Conservation (phyloP, 2,113 vertebrate genomes). For the Cyprinodon tularosa region DNA sequence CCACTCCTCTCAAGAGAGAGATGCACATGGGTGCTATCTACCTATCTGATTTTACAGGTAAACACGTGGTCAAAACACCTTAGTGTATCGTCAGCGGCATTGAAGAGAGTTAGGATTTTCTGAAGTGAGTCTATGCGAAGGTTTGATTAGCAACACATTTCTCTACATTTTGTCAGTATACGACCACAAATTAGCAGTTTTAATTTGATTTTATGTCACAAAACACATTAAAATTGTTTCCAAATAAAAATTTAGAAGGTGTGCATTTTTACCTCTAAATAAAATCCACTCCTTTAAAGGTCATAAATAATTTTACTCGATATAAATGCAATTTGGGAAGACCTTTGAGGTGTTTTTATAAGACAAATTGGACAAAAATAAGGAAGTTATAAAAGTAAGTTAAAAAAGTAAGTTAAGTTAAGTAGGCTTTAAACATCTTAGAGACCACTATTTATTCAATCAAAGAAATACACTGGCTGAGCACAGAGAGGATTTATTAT, state of each 20-base stretch:
- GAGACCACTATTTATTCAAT: too few species aligned
- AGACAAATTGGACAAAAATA: too few species aligned
- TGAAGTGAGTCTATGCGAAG: background rate
- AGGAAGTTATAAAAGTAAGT: too few species aligned
- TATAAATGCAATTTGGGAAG: too few species aligned
- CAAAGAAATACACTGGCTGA: too few species aligned
- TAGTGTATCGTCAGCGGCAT: conserved; percentile 61
- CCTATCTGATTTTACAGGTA: conserved; percentile 76
- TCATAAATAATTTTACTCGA: too few species aligned
- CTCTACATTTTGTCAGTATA: background rate
- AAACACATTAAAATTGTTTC: background rate
- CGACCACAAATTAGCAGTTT: background rate
- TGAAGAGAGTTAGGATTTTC: conserved; percentile 30
- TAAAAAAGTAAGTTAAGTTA: too few species aligned
- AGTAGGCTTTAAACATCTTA: too few species aligned
- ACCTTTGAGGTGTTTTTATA: too few species aligned
- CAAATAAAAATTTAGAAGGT: background rate
- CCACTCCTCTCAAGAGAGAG: conserved; percentile 73
- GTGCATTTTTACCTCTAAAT: background rate
- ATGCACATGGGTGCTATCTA: conserved; percentile 69
- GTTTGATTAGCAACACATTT: background rate
- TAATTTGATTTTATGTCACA: background rate
- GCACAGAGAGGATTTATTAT: background rate
- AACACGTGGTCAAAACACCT: conserved; percentile 73
- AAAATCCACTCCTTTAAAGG: too few species aligned